Evolutionary conservation across 1,140 invertebrate genomes (phyloP), one percentile per base, ranked within the genome.

Genomic region (Pseudachorutes palmiensis): DNA sequence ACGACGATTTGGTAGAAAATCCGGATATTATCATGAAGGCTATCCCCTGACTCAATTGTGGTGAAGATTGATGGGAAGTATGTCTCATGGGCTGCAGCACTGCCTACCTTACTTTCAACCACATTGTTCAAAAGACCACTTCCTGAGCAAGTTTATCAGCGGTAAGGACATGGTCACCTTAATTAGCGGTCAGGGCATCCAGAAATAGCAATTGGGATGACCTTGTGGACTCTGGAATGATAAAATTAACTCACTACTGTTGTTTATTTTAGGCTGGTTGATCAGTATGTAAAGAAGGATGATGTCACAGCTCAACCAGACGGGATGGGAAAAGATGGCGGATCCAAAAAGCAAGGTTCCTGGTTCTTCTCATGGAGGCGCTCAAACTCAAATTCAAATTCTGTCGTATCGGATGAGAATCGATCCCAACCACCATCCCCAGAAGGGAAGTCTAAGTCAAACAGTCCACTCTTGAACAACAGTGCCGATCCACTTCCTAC

Each of bases 21-120:
- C 88, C 91, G 41, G 83, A 82, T 16, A 70, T 81, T 67, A 77
- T 95, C 55, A 83, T 92, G 55, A 83, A 87, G 65, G 88, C 92
- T n/a, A 78, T 89, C 91, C 26, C 88, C 90, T 76, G 72, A 73
- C 16, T 71, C 72, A 1, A 82, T 98, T 63, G 88, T 97, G 24
- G 87, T 96, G 68, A 87, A 90, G 75, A 85, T 97, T 36, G 88
- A 87, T 75, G 87, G 87, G 67, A 91, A 93, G 80, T 91, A 86
- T 79, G 90, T 92, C 80, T 91, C 88, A 75, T 97, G 94, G 92
- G 79, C 85, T 63, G 86, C 87, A 49, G 94, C 93, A 67, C 88
- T 87, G 67, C 90, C 94, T 16, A 87, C 94, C 73, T 83, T 98
- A 67, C 84, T 96, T 74, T 90, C 89, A 60, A 81, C 90, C 45